Evolutionary conservation across 1,140 invertebrate genomes (phyloP).

Genomic region (Dolichoris vasculosae): DNA sequence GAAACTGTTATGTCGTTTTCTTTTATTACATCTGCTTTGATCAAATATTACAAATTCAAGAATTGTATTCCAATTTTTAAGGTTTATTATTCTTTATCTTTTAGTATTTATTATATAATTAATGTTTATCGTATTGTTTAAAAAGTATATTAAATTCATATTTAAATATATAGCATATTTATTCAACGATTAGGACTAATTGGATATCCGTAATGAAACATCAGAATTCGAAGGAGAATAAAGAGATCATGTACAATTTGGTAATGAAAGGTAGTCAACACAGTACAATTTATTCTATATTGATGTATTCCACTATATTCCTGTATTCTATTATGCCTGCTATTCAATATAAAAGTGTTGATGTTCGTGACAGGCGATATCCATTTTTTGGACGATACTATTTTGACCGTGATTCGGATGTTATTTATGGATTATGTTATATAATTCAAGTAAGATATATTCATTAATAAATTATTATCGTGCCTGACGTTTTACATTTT

Average conservation of each 20-base stretch:
- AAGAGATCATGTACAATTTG: background rate
- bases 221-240: background rate
- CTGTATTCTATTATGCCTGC: background rate
- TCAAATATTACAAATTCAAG: background rate
- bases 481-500: too few species aligned
- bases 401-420: constrained; percentile 31
- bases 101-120: background rate
- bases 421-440: constrained; percentile 37
- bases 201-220: constrained; percentile 4
- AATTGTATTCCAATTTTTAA: background rate
- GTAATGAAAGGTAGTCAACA: background rate
- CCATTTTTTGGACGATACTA: constrained; percentile 49
- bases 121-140: too few species aligned
- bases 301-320: background rate
- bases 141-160: background rate
- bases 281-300: background rate
- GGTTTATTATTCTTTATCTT: background rate
- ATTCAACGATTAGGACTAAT: constrained; percentile 2
- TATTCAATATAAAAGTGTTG: background rate
- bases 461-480: background rate
- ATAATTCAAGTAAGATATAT: constrained; percentile 25
- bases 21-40: background rate
- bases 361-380: background rate
- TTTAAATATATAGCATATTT: background rate
- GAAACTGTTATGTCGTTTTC: constrained; percentile 13